These are phyloP conservation scores for Turnix velox DNA, from an alignment of 2,113 vertebrate genomes.

Conservation along the genomic window DNA sequence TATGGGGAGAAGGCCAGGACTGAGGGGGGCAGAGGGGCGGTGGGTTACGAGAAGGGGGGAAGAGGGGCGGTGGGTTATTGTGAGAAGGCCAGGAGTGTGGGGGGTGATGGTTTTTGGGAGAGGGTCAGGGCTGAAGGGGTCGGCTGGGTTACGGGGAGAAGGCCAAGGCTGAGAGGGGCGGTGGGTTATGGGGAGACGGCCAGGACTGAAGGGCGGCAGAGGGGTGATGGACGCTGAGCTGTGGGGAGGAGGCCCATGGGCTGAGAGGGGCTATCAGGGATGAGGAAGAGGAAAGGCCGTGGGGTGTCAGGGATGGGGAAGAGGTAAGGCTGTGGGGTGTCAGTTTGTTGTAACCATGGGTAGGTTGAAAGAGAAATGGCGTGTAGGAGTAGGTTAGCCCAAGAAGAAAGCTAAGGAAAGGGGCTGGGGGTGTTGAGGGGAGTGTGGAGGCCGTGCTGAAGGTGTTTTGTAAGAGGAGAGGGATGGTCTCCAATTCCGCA, in stretches of 20 bases:
- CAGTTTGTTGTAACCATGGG: neutral
- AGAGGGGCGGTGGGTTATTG: neutral
- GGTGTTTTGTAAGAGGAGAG: neutral
- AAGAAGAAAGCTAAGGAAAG: fast-evolving
- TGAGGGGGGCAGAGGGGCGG: no score
- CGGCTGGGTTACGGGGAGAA: no score
- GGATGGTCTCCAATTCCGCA: neutral
- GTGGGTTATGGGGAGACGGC: no score
- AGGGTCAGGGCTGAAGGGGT: neutral
- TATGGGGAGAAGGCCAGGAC: no score
- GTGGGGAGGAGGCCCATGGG: neutral
- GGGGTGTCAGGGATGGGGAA: neutral
- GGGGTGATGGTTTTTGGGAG: no score
- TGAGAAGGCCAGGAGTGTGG: no score
- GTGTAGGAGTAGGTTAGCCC: fast-evolving
- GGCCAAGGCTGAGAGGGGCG: no score
- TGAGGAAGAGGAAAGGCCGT: neutral
- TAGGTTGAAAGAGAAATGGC: neutral
- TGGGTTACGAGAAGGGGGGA: neutral
- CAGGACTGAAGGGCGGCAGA: neutral
- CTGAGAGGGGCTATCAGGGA: neutral
- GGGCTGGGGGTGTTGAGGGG: neutral
- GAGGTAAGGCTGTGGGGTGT: neutral
- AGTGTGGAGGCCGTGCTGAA: neutral
- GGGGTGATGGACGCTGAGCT: neutral